Evolutionary conservation across 2,888 invertebrate species (phyloP), one percentile per base, ranked within the genome.

Genomic region (Yponomeuta cagnagella): DNA sequence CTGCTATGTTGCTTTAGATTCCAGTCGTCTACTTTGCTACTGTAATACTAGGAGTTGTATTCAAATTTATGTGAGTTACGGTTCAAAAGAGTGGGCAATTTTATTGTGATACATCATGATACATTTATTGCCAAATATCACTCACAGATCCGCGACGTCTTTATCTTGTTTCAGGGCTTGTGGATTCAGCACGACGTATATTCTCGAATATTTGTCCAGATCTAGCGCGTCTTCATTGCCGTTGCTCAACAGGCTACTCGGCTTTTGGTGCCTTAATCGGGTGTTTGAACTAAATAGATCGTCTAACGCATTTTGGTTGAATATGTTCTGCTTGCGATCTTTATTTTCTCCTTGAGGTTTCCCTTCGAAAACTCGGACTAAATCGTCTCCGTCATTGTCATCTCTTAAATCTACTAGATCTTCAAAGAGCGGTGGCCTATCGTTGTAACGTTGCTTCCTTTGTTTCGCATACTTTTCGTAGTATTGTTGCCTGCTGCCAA

Each of bases 111-210:
- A 23, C 52, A 23, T 69, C 48, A 64, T 64, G 30, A 64, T 10
- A 30, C 30, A 58, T 12, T 58, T 58, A 15, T 58, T 58, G 52
- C 65, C 15, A 31, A 65, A 31, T 30, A 31, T 10, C 33, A 88
- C 89, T 88, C 76, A 89, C 89, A 87, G 72, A 68, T 78, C 77
- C 72, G 75, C 78, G 6, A 88, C 71, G 30, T 77, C 74, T 23
- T 77, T 76, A 71, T 78, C 76, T 10, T 77, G 79, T 74, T 77
- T 72, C 9, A 83, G 65, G 15, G 78, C 82, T 65, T 77, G 73
- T 33, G 85, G 81, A 72, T 86, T 82, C 58, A 88, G 74, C 70
- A 89, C 75, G 23, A 89, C 75, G 68, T 82, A 86, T 67, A 88
- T 75, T 77, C 84, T 85, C 2, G 85, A 84, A 77, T 84, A 84